These are phyloP conservation scores for Oryzias curvinotus DNA, from an alignment of 2,113 vertebrate species.

Conservation along the genomic window DNA sequence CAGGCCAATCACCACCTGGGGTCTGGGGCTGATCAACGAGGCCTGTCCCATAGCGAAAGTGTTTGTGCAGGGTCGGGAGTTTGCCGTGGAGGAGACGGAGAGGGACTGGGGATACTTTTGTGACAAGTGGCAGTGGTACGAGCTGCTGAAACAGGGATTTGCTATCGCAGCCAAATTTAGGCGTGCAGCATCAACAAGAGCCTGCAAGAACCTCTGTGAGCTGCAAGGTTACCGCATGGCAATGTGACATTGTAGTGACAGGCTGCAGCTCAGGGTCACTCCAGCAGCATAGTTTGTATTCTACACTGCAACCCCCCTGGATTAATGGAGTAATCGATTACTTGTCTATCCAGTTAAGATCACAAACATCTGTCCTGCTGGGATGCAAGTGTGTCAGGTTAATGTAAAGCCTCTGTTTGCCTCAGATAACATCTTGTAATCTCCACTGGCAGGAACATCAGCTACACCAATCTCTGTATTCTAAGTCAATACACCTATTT, in stretches of 20 bases:
- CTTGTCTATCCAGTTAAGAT: background rate
- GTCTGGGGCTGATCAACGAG: slow-evolving; percentile 76
- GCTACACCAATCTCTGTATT: background rate
- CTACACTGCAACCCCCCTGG: background rate
- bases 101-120: slow-evolving; percentile 81
- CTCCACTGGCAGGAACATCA: background rate
- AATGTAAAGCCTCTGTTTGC: background rate
- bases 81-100: slow-evolving; percentile 65
- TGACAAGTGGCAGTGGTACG: slow-evolving; percentile 81
- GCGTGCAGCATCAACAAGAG: slow-evolving; percentile 10
- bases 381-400: background rate
- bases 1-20: slow-evolving; percentile 78
- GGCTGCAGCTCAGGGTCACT: slow-evolving; percentile 2
- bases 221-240: slow-evolving; percentile 5
- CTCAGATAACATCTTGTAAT: background rate
- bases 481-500: background rate
- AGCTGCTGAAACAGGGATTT: background rate
- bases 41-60: slow-evolving; percentile 77
- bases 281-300: slow-evolving; percentile 14
- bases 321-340: background rate
- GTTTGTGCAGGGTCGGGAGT: slow-evolving; percentile 65
- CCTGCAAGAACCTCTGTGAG: background rate
- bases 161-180: background rate
- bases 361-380: background rate
- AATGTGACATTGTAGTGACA: slow-evolving; percentile 5